phyloP scores from a whole-genome alignment of 2,113 vertebrate species.

The Lucifuga dentata region DNA sequence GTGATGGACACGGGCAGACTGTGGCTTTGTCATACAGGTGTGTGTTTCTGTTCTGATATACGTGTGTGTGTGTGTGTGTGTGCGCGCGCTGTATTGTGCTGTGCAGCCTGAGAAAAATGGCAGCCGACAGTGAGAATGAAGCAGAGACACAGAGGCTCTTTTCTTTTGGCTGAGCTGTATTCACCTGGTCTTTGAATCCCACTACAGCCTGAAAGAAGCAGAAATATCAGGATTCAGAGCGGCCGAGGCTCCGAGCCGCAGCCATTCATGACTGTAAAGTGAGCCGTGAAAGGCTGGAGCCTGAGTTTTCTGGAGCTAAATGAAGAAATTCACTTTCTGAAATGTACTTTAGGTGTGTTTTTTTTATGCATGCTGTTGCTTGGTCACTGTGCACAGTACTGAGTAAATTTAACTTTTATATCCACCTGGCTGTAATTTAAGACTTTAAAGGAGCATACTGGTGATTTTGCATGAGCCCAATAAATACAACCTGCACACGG shows the following conservation, averaged over 20 bases:
- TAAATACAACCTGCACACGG: no score
- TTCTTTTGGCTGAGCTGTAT: conserved; percentile 29
- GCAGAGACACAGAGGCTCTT: conserved; percentile 42
- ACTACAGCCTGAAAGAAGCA: conserved; percentile 17
- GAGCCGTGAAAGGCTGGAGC: not conserved
- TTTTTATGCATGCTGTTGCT: no score
- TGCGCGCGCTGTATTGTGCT: conserved; percentile 9
- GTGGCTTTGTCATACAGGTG: conserved; percentile 3
- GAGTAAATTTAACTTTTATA: not conserved
- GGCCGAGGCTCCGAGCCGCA: not conserved
- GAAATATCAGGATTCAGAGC: not conserved
- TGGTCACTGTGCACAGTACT: conserved; percentile 1
- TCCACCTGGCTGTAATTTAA: conserved; percentile 35
- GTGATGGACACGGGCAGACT: not conserved
- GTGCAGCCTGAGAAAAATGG: conserved; percentile 4
- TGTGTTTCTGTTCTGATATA: not conserved
- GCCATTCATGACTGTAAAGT: not conserved
- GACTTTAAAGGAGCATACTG: no score
- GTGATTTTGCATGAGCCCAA: no score
- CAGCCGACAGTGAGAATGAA: conserved; percentile 27
- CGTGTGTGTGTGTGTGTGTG: conserved; percentile 34
- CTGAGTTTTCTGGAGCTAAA: not conserved
- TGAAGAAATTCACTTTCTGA: not conserved
- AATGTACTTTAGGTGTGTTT: not conserved
- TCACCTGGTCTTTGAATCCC: conserved; percentile 40